Base-by-base conservation (phyloP, 1,140 invertebrate species). In the Neotoxoptera formosana region DNA sequence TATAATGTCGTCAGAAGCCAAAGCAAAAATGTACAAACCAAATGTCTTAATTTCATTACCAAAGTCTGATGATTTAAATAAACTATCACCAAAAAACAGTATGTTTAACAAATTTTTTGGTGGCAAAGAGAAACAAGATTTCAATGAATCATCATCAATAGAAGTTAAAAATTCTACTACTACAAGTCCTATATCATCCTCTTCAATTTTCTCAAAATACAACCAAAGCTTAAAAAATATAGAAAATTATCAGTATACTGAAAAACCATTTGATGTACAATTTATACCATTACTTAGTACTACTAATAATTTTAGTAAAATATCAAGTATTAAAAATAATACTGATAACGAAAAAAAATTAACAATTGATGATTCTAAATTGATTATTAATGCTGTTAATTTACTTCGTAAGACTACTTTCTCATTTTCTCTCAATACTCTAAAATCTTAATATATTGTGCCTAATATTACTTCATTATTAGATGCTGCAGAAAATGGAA, bases 41-140 rank as follows among this genome's bases (percentile, higher is more conserved):
- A 90, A 25, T 90, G 41, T 90, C 21, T 67, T 90, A 21, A 90
- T 90, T 45, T 41, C 89, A 90, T 7, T 90, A 45, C 56, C 89
- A 17, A 25, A 67, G 14, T 45, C 60, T 21, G 53, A 67, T 60
- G 36, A 90, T 67, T 45, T 60, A n/a, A 47, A 60, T 36, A 30
- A 23, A 36, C 25, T 47, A 67, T 41, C 89, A 23, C 14, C 25
- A 3, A 90, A 45, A n/a, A 76, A 14, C 25, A 90, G 30, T 45
- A 67, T 45, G 9, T 90, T 67, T 2, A 90, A 90, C 36, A n/a
- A 7, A n/a, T 90, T 67, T 67, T 90, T 90, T 30, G 23, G 25
- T 2, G 89, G 89, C 11, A 90, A 90, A 90, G 56, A 90, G 6
- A 90, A 67, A 30, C 51, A 14, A 23, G 1, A 90, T 56, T 14